A percentile compares a stretch with the other conserved stretches of the same genome.
phyloP scores from a whole-genome alignment of 1,140 invertebrate genomes.

The Scaptodrosophila lebanonensis region DNA sequence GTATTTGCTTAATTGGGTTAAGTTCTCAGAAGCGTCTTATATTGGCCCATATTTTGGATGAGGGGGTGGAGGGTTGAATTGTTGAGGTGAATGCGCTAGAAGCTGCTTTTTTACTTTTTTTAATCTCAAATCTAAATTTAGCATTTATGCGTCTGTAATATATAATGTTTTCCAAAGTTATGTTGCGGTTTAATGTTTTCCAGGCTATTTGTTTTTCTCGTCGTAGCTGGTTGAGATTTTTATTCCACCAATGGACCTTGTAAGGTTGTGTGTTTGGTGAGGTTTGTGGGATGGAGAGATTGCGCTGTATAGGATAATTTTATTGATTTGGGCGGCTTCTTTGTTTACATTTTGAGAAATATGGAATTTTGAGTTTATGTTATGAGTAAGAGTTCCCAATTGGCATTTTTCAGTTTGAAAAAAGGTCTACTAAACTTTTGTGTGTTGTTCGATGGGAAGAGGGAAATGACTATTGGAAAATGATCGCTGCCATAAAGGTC shows the following conservation, averaged over 20 bases:
- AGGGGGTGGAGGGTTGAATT: neutral
- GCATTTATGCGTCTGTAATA: slow-evolving; percentile 7
- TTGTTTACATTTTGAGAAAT: slow-evolving; percentile 6
- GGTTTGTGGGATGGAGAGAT: slow-evolving; percentile 17
- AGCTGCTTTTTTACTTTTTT: slow-evolving; percentile 7
- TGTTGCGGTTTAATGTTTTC: neutral
- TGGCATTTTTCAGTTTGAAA: slow-evolving; percentile 12
- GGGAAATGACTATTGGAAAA: slow-evolving; percentile 25
- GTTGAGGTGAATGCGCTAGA: slow-evolving; percentile 5
- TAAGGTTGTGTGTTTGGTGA: slow-evolving; percentile 1
- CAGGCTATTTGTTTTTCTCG: slow-evolving; percentile 11
- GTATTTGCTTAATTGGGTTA: too few species aligned
- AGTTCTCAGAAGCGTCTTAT: too few species aligned
- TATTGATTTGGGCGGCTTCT: slow-evolving; percentile 8
- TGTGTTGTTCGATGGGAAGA: slow-evolving; percentile 8
- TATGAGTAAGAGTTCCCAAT: slow-evolving; percentile 2
- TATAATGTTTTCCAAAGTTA: neutral
- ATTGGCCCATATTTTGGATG: too few species aligned
- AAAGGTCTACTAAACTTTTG: neutral
- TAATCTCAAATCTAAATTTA: slow-evolving; percentile 4
- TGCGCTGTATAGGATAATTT: slow-evolving; percentile 7
- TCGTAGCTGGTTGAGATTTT: slow-evolving; percentile 6
- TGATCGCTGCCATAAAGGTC: slow-evolving; percentile 22
- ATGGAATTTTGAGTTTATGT: slow-evolving; percentile 1
- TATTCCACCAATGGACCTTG: slow-evolving; percentile 10